phyloP scores from a whole-genome alignment of 2,113 vertebrate genomes.

The Candoia aspera region DNA sequence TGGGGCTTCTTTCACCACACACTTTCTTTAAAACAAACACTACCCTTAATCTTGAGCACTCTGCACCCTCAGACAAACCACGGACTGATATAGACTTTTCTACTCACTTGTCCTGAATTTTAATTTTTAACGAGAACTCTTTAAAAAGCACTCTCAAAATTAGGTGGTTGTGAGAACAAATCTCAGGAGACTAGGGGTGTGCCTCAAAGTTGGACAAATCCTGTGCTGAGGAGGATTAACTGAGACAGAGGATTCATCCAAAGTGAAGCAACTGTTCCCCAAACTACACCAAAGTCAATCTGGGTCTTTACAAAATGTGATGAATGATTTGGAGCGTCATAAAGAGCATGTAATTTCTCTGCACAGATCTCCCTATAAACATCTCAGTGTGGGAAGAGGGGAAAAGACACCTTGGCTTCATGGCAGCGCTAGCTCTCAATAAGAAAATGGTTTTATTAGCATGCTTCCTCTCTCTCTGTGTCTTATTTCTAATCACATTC shows the following conservation, averaged over 20 bases:
- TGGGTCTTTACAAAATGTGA: neutral
- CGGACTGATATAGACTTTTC: neutral
- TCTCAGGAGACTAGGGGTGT: neutral
- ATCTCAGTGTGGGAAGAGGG: neutral
- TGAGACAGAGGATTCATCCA: neutral
- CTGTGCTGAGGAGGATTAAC: neutral
- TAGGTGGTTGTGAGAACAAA: neutral
- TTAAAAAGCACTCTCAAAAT: neutral
- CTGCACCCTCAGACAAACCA: neutral
- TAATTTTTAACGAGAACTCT: neutral
- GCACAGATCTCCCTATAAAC: neutral
- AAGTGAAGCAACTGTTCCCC: neutral
- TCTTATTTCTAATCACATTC: neutral
- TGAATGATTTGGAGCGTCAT: neutral
- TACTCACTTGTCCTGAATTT: neutral
- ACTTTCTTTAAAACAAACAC: neutral
- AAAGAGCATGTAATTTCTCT: neutral
- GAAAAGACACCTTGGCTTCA: neutral
- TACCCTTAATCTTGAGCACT: neutral
- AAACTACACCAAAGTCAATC: neutral
- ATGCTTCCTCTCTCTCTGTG: neutral
- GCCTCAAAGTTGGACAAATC: neutral
- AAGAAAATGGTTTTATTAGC: no score
- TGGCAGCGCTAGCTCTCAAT: neutral
- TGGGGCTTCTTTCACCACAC: no score